These are phyloP conservation scores for Boleophthalmus pectinirostris DNA, from an alignment of 2,113 vertebrate species.

Conservation along the genomic window DNA sequence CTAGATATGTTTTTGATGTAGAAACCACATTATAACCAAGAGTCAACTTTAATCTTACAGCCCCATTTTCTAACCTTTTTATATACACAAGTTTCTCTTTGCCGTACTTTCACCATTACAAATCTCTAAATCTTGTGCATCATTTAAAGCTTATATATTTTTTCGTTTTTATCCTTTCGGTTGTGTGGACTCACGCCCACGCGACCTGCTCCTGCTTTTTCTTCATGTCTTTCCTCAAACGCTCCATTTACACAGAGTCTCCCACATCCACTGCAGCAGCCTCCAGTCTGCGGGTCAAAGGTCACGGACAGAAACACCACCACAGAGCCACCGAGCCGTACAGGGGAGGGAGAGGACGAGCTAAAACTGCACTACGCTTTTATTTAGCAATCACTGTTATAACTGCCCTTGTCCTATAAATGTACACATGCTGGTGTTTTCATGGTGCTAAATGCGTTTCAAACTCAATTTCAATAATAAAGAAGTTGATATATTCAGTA, in stretches of 20 bases:
- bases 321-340: neutral
- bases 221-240: constrained; percentile 33
- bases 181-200: constrained; percentile 49
- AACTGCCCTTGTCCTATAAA: neutral
- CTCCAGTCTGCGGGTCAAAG: constrained; percentile 33
- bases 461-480: no score
- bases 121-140: neutral
- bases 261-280: constrained; percentile 28
- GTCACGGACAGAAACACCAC: constrained; percentile 11
- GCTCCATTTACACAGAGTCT: constrained; percentile 22
- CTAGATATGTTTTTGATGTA: no score
- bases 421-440: no score
- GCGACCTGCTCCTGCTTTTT: constrained; percentile 37
- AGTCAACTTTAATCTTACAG: no score
- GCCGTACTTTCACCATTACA: neutral
- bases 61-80: no score
- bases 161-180: constrained; percentile 45
- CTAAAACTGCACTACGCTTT: neutral
- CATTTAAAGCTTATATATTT: constrained; percentile 7
- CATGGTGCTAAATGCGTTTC: no score
- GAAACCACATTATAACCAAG: no score
- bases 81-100: neutral
- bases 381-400: neutral
- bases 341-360: constrained; percentile 39
- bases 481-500: no score